A percentile compares a stretch with the other conserved stretches of the same genome.
phyloP scores from a whole-genome alignment of 2,888 invertebrate species.

The Psococerastis gibbosa region DNA sequence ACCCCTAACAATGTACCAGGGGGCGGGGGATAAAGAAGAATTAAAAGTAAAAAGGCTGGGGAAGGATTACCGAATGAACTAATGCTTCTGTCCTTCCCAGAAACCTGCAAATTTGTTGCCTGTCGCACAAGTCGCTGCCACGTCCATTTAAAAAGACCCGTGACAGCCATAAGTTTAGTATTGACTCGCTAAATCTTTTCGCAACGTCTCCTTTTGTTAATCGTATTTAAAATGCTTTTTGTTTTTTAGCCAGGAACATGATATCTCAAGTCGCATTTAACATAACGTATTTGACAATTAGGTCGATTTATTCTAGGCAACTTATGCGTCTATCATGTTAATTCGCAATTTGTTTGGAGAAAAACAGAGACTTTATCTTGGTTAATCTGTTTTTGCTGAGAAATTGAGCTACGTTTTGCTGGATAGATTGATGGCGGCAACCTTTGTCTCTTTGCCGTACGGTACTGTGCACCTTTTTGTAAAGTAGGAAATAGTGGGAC shows the following conservation, averaged over 20 bases:
- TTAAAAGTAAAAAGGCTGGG: constrained; percentile 11
- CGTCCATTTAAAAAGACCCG: background rate
- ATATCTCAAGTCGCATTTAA: constrained; percentile 8
- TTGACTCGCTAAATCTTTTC: no score
- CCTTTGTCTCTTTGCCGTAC: no score
- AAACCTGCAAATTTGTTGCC: constrained; percentile 19
- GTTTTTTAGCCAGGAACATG: constrained; percentile 5
- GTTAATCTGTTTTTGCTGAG: no score
- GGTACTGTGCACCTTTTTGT: no score
- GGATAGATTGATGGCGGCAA: no score
- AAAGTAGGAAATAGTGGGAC: no score
- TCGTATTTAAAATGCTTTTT: constrained; percentile 10
- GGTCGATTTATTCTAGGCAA: constrained; percentile 9
- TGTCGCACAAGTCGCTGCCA: constrained; percentile 11
- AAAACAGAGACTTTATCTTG: no score
- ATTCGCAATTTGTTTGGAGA: constrained; percentile 8
- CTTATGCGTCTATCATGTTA: constrained; percentile 7
- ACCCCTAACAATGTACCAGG: background rate
- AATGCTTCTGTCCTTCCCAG: constrained; percentile 18
- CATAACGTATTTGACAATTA: constrained; percentile 12
- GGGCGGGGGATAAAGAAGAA: background rate
- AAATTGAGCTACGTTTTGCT: no score
- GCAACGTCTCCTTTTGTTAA: background rate
- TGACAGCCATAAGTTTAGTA: background rate
- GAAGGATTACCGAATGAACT: constrained; percentile 10